Conservation (phyloP, 2,888 invertebrate species). For the Noctua janthe region DNA sequence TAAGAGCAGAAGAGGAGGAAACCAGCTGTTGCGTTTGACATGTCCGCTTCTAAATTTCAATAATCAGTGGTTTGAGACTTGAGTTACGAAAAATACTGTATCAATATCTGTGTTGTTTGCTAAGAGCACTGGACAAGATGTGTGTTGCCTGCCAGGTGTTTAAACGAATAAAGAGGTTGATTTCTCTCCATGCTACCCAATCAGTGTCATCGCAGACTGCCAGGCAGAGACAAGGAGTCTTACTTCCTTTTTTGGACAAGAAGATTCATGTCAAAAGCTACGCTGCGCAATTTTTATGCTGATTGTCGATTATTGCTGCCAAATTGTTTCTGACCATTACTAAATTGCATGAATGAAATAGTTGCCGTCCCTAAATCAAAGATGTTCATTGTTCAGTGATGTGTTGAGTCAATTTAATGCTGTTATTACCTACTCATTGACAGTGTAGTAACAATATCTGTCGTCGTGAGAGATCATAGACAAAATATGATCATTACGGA, state of each 20-base stretch:
- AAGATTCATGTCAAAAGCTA: slow-evolving; percentile 17
- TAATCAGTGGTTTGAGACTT: not conserved
- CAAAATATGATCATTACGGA: slow-evolving; percentile 10
- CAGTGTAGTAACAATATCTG: slow-evolving; percentile 16
- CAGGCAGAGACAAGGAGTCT: slow-evolving; percentile 11
- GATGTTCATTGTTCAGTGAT: slow-evolving; percentile 1
- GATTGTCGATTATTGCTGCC: not conserved
- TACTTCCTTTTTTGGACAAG: slow-evolving; percentile 24
- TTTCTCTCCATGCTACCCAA: slow-evolving; percentile 4
- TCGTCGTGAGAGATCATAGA: slow-evolving; percentile 12
- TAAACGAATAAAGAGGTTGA: slow-evolving; percentile 20
- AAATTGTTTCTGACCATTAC: not conserved
- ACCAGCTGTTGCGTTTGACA: not conserved
- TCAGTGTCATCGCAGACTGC: slow-evolving; percentile 7
- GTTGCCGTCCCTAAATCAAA: not conserved
- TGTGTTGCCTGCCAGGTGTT: not conserved
- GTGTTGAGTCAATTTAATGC: slow-evolving; percentile 17
- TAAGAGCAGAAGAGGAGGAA: not conserved
- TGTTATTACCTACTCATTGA: not conserved
- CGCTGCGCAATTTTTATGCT: not conserved
- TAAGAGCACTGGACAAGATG: not conserved
- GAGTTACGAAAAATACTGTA: not conserved
- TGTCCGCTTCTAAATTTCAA: not conserved
- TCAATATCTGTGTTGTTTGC: not conserved
- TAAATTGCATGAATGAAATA: slow-evolving; percentile 25